Percentiles rank a stretch among this genome's conserved stretches.
phyloP scores from a whole-genome alignment of 2,888 invertebrate genomes.

The Philereme transversata region DNA sequence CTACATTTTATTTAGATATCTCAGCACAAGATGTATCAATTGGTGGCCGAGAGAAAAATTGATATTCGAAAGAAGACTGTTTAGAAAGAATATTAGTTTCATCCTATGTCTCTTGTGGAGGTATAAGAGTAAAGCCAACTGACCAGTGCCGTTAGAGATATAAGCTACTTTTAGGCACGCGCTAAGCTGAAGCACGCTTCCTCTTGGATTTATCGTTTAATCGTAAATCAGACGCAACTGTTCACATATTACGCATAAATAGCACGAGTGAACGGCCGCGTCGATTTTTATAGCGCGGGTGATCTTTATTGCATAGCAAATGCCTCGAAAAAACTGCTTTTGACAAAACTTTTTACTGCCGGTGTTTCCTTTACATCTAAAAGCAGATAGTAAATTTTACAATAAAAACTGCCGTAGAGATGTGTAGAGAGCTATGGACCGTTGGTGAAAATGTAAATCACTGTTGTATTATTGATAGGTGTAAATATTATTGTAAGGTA shows the following conservation, averaged over 20 bases:
- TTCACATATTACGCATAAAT: too few species aligned
- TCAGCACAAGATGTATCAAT: slow-evolving; percentile 70
- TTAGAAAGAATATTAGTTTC: slow-evolving; percentile 64
- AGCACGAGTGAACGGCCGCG: too few species aligned
- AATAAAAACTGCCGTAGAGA: too few species aligned
- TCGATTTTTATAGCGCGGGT: too few species aligned
- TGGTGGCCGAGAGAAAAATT: slow-evolving; percentile 72
- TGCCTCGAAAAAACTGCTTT: slow-evolving; percentile 1
- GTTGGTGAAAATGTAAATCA: slow-evolving; percentile 35
- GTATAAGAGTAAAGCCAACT: slow-evolving; percentile 71
- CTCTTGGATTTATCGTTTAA: too few species aligned
- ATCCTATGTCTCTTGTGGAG: slow-evolving; percentile 70
- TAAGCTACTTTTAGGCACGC: background rate
- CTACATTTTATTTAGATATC: slow-evolving; percentile 66
- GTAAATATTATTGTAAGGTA: slow-evolving; percentile 62
- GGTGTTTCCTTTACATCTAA: background rate
- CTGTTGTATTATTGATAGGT: slow-evolving; percentile 58
- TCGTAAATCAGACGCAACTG: too few species aligned
- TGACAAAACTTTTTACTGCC: slow-evolving; percentile 10
- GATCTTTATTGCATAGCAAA: too few species aligned
- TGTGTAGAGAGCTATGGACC: background rate
- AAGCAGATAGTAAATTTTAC: background rate
- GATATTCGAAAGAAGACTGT: slow-evolving; percentile 66
- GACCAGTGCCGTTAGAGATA: slow-evolving; percentile 41
- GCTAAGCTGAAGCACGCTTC: too few species aligned